These are phyloP conservation scores for Poecile atricapillus DNA, from an alignment of 2,113 vertebrate genomes.

Conservation along the genomic window DNA sequence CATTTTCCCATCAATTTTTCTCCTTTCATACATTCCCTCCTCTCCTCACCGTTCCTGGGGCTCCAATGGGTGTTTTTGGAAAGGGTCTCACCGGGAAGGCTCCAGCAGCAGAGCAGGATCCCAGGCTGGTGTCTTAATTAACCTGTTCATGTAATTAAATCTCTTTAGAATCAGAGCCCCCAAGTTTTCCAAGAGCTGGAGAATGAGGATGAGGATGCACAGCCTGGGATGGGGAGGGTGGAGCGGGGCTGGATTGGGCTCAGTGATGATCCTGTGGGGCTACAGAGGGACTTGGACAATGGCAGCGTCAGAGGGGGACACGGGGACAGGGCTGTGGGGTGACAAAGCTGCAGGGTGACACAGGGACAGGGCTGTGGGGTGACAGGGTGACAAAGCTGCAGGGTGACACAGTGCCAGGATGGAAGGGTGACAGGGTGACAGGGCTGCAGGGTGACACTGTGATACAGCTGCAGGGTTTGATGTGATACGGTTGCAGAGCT, in stretches of 20 bases:
- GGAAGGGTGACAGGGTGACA: rapidly evolving
- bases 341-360: neutral
- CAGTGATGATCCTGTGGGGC: neutral
- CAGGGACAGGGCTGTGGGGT: rapidly evolving
- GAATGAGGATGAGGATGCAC: rapidly evolving
- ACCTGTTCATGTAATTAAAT: neutral
- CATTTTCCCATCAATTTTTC: neutral
- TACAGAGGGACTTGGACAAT: too few species aligned
- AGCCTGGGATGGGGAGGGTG: neutral
- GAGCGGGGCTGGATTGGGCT: rapidly evolving
- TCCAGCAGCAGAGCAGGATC: neutral
- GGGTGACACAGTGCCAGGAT: neutral
- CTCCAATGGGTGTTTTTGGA: neutral
- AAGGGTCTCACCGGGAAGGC: neutral
- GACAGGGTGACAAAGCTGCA: rapidly evolving
- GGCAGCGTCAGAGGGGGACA: neutral
- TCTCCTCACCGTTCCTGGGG: neutral
- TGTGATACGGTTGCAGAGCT: too few species aligned
- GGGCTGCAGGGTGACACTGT: rapidly evolving
- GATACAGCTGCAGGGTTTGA: too few species aligned
- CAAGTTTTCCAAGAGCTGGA: neutral
- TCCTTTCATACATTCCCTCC: neutral
- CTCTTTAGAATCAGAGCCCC: neutral
- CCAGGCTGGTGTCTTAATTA: conserved; percentile 12
- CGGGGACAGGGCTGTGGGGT: neutral